These are phyloP conservation scores for Pagetopsis macropterus DNA, from an alignment of 2,797 vertebrate species.

Conservation along the genomic window DNA sequence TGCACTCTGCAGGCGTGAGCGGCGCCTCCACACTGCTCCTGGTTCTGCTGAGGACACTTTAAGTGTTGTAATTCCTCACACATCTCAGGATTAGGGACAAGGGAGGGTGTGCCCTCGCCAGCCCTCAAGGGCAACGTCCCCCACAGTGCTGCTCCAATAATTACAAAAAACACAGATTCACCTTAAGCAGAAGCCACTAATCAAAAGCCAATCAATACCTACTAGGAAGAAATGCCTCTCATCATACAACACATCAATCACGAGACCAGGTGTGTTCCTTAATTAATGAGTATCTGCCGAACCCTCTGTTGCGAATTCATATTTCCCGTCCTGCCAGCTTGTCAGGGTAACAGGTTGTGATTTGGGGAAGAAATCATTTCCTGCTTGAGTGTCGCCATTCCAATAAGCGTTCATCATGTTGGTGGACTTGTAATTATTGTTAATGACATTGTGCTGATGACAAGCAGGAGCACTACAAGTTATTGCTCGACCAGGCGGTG, in stretches of 20 bases:
- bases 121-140: slow-evolving; percentile 61
- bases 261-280: slow-evolving; percentile 58
- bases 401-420: slow-evolving; percentile 71
- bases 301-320: slow-evolving; percentile 56
- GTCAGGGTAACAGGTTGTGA: slow-evolving; percentile 60
- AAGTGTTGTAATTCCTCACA: slow-evolving; percentile 63
- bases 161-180: slow-evolving; percentile 48
- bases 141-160: slow-evolving; percentile 40
- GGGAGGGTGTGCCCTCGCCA: slow-evolving; percentile 52
- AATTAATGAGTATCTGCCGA: slow-evolving; percentile 65
- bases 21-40: background rate
- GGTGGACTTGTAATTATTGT: slow-evolving; percentile 74
- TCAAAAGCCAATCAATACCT: slow-evolving; percentile 52
- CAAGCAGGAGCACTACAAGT: slow-evolving; percentile 63
- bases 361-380: slow-evolving; percentile 70
- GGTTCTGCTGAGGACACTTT: slow-evolving; percentile 27
- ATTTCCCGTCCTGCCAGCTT: slow-evolving; percentile 45
- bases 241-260: slow-evolving; percentile 64
- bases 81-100: slow-evolving; percentile 55
- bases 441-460: slow-evolving; percentile 68
- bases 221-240: slow-evolving; percentile 35
- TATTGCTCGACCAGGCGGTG: slow-evolving; percentile 61
- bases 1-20: slow-evolving; percentile 48
- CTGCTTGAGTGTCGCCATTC: slow-evolving; percentile 46
- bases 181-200: slow-evolving; percentile 31